Percentiles rank a stretch among this genome's conserved stretches.
Conservation (phyloP, 2,113 vertebrate species). For the Pseudorhombus dupliciocellatus region DNA sequence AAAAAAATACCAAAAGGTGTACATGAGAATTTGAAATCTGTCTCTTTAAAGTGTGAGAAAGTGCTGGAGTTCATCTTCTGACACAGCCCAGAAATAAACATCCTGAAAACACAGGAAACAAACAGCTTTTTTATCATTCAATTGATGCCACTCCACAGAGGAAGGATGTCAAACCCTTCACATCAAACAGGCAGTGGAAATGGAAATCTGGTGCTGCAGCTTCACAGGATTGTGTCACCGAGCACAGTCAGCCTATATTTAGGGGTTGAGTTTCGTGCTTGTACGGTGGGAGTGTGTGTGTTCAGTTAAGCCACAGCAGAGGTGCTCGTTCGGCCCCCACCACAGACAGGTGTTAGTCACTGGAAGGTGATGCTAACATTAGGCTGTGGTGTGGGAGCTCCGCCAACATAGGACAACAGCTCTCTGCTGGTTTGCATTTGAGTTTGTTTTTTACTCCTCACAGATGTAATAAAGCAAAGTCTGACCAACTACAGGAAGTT, state of each 20-base stretch:
- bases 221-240: constrained; percentile 4
- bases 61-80: neutral
- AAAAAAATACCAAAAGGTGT: constrained; percentile 12
- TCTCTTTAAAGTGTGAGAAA: constrained; percentile 2
- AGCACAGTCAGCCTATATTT: constrained; percentile 15
- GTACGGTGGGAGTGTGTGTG: neutral
- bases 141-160: constrained; percentile 1
- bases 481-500: constrained; percentile 2
- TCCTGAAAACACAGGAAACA: neutral
- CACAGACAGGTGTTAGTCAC: constrained; percentile 56
- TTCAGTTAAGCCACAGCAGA: constrained; percentile 13
- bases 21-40: neutral
- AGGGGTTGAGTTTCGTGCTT: neutral
- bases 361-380: constrained; percentile 46
- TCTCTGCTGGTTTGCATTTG: constrained; percentile 14
- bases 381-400: constrained; percentile 58
- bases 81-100: constrained; percentile 19
- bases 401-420: constrained; percentile 48
- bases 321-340: constrained; percentile 25
- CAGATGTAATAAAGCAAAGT: neutral
- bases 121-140: neutral
- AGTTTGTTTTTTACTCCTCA: neutral
- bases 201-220: constrained; percentile 1
- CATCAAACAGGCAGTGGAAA: neutral
- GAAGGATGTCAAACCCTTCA: neutral